phyloP scores from a whole-genome alignment of 2,888 invertebrate genomes.

The Caenorhabditis wallacei region DNA sequence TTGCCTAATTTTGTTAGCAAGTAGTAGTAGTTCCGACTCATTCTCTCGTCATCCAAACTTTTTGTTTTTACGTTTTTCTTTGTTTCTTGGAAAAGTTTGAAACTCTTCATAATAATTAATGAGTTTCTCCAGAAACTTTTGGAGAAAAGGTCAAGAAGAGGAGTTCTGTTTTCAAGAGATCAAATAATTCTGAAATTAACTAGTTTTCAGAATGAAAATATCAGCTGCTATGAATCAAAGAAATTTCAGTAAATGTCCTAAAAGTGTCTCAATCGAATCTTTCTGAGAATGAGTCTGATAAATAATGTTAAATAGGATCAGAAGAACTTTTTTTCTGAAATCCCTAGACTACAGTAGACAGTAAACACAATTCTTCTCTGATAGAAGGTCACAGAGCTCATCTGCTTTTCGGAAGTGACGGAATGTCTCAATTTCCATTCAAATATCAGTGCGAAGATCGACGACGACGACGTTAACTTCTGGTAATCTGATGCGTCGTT shows the following conservation, averaged over 20 bases:
- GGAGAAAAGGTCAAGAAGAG: background rate
- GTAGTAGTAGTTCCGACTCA: background rate
- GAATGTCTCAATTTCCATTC: constrained; percentile 10
- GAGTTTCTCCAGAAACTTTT: background rate
- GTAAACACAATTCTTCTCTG: background rate
- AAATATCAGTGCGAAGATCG: constrained; percentile 53
- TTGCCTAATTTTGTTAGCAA: constrained; percentile 36
- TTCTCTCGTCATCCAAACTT: constrained; percentile 2
- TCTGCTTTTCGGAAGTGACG: constrained; percentile 50
- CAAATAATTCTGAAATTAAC: too few relatives aligned
- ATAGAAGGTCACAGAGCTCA: constrained; percentile 16
- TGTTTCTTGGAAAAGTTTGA: constrained; percentile 7
- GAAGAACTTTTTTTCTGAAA: background rate
- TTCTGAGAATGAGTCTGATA: background rate
- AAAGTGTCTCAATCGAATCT: too few relatives aligned
- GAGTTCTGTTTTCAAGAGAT: background rate
- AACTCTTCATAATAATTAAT: background rate
- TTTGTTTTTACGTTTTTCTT: constrained; percentile 24
- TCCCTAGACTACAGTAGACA: background rate
- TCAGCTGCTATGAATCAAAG: too few relatives aligned
- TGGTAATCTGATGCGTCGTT: constrained; percentile 48
- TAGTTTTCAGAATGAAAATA: too few relatives aligned
- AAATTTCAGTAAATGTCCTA: too few relatives aligned
- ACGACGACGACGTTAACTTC: constrained; percentile 12
- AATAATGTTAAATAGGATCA: too few relatives aligned